Evolutionary conservation across 2,113 vertebrate genomes (phyloP), one percentile per base, ranked within the genome.

Genomic region (Pimephales promelas): DNA sequence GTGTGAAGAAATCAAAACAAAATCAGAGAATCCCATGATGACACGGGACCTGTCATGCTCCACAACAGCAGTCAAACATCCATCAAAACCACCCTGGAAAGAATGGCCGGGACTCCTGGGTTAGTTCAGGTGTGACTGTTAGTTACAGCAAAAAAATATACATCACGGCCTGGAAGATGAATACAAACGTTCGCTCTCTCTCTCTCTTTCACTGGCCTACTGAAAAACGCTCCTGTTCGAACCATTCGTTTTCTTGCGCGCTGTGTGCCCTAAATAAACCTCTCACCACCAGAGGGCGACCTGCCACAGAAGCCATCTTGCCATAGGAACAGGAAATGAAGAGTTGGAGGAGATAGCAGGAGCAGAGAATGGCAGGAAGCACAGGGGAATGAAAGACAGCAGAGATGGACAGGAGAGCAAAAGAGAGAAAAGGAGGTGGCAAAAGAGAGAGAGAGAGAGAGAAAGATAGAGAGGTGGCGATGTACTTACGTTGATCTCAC

Each of bases 401-500:
- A 85, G 68, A 82, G 84, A 74, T 81, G 70, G 66, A 66, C 49
- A 81, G 47, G 40, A 77, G 86, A 88, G 36, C 40, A 61, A 79
- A 71, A 75, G 56, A 79, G 71, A 84, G 20, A 70, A 26, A 64
- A 86, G 90, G 85, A 73, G 61, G 74, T 91, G 90, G 92, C 89
- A 81, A 71, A 47, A 57, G 86, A 87, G 88, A 84, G 87, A 82
- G 72, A 89, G 81, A 90, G 79, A 89, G 90, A 89, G 83, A 91
- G 91, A 91, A 86, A 91, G 91, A 88, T 90, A 76, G 92, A 90
- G 94, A 91, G 92, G 93, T 95, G 92, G 92, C 93, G 90, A 94
- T 92, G 94, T 99, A 99, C 98, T 98, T 97, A 99, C 98, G 97
- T 98, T 99, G 95, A 97, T 99, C 91, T 99, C 98, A 98, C 98